These are phyloP conservation scores for Rhinogobio ventralis DNA, from an alignment of 2,797 vertebrate genomes.

Conservation along the genomic window DNA sequence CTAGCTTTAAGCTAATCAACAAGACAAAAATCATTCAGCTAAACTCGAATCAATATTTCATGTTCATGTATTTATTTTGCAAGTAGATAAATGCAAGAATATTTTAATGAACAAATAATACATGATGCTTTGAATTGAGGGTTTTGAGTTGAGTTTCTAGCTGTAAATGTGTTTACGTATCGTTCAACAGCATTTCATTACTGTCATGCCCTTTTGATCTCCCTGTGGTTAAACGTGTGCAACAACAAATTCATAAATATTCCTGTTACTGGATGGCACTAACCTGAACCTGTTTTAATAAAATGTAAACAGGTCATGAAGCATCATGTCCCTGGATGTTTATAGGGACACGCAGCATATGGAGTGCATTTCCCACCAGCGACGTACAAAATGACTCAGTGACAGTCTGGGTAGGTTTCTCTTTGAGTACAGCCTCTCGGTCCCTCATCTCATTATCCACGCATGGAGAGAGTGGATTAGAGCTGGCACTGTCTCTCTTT, in stretches of 20 bases:
- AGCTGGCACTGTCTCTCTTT: conserved; percentile 31
- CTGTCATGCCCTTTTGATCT: neutral
- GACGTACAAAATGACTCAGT: conserved; percentile 44
- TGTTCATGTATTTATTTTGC: neutral
- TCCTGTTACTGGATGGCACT: neutral
- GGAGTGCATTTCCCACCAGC: conserved; percentile 46
- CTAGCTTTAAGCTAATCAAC: neutral
- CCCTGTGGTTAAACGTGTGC: neutral
- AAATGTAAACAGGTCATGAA: conserved; percentile 44
- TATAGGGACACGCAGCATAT: conserved; percentile 37
- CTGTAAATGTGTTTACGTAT: neutral
- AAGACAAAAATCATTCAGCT: neutral
- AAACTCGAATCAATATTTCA: neutral
- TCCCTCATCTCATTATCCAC: conserved; percentile 54
- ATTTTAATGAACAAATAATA: neutral
- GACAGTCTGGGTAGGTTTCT: conserved; percentile 50
- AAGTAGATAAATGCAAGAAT: neutral
- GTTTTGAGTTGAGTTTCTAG: neutral
- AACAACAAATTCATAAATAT: neutral
- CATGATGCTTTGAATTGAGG: neutral
- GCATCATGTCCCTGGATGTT: conserved; percentile 23
- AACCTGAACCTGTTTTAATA: conserved; percentile 31
- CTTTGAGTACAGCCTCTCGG: conserved; percentile 39
- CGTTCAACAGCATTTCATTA: neutral
- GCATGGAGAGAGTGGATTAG: conserved; percentile 42